Evolutionary conservation across 23 tunicate species (phyloP).

Genomic region (Styela plicata): DNA sequence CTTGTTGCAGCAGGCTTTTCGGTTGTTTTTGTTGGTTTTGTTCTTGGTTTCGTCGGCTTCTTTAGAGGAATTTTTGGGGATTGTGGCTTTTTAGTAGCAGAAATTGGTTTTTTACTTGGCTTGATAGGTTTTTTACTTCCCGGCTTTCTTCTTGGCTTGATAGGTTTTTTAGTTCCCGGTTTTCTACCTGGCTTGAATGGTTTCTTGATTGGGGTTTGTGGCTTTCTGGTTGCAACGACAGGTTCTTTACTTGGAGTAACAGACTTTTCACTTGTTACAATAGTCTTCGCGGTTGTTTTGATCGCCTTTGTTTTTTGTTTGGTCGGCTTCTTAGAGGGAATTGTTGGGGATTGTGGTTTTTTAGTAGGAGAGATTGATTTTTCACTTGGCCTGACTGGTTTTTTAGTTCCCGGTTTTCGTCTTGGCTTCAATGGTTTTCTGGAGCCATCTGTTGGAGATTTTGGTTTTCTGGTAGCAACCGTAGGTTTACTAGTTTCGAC

Average conservation of each 20-base stretch:
- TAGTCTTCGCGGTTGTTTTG: neutral
- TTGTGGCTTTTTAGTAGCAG: neutral
- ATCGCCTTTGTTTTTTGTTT: neutral
- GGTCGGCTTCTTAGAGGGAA: constrained; percentile 6
- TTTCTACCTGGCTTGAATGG: neutral
- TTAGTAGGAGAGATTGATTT: neutral
- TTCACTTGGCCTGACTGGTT: neutral
- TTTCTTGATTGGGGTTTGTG: constrained; percentile 4
- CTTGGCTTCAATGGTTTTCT: neutral
- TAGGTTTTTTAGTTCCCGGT: too few species aligned
- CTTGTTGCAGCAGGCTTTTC: neutral
- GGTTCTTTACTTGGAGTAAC: neutral
- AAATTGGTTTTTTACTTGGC: neutral
- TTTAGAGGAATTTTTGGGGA: neutral
- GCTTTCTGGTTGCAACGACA: neutral
- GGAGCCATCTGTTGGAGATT: neutral
- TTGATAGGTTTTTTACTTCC: too few species aligned
- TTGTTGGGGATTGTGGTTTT: neutral
- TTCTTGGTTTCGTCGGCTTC: neutral
- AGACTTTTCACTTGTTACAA: neutral
- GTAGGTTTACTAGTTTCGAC: neutral
- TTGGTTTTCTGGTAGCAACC: too few species aligned
- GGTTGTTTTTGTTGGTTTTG: neutral
- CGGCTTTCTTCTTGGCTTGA: too few species aligned
- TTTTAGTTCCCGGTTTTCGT: neutral